Base-by-base conservation (phyloP, 2,888 invertebrate species). In the Drosophila formosana region DNA sequence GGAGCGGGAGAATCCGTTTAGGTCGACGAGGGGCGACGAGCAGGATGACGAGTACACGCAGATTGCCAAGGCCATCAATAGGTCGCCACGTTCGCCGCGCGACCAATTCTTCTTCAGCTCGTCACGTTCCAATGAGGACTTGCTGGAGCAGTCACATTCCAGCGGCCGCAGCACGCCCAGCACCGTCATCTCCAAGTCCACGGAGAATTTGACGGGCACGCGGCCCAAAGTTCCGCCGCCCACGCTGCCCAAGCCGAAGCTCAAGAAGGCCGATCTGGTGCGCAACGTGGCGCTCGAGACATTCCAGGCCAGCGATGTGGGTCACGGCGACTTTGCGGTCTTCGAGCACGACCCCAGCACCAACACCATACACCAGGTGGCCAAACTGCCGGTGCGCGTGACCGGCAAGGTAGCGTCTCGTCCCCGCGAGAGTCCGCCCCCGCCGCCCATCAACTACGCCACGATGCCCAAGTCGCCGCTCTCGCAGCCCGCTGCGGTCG, bases 1-100 rank as follows among this genome's bases (percentile, higher is more conserved):
- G 60, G 92, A 92, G 62, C 89, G 90, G 2, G 93, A 93, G 46
- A 93, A 93, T 86, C 93, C 93, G 26, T 93, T 93, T 77, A 91
- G 92, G 0, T 88, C 69, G 8, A 47, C 49, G 4, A 37, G 61
- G 1, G 6, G 67, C 26, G 61, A 70, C 1, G 47, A 45, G 4
- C 49, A 45, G 7, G 82, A 73, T 5, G 92, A 92, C 61, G 89
- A 90, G 50, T 92, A 92, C 58, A 92, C 92, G 7, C 84, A 90
- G 66, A 80, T 92, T 56, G 92, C 92, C 18, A 91, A 88, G 66
- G 82, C 90, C 0, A 89, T 91, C 34, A 91, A 84, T 6, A 85
- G 83, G 62, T 89, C 90, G 2, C 91, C 91, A 1, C 71, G 78
- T 4, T 75, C 75, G 3, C 78, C 75, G 2, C 78, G 78, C 1